Evolutionary conservation across 2,888 invertebrate species (phyloP).

Genomic region (Eumacrocentrus americanus): DNA sequence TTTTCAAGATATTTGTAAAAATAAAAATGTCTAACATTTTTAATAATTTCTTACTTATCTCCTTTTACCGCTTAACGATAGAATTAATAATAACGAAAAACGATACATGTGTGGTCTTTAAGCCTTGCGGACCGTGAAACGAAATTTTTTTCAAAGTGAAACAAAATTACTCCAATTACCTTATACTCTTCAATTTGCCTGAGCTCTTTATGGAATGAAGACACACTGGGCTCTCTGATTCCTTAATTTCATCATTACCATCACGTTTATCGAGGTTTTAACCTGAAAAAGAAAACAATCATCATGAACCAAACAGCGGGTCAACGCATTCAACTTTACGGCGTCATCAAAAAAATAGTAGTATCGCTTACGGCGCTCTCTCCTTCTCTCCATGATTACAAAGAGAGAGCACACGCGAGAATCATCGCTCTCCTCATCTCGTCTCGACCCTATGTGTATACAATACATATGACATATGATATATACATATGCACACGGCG

Average conservation of each 20-base stretch:
- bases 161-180: no score
- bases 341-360: background rate
- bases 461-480: no score
- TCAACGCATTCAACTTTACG: background rate
- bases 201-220: background rate
- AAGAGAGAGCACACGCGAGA: background rate
- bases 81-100: no score
- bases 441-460: no score
- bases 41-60: no score
- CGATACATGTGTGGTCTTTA: no score
- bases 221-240: background rate
- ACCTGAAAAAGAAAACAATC: background rate
- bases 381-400: background rate
- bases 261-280: background rate
- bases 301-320: background rate
- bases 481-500: slow-evolving; percentile 28
- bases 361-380: background rate
- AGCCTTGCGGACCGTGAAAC: background rate
- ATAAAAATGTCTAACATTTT: no score
- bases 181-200: no score
- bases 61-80: no score
- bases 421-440: background rate
- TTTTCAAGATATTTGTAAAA: no score
- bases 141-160: background rate
- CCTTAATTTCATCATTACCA: background rate